Conservation (phyloP, 2,888 invertebrate species). For the Alloplasta piceator region DNA sequence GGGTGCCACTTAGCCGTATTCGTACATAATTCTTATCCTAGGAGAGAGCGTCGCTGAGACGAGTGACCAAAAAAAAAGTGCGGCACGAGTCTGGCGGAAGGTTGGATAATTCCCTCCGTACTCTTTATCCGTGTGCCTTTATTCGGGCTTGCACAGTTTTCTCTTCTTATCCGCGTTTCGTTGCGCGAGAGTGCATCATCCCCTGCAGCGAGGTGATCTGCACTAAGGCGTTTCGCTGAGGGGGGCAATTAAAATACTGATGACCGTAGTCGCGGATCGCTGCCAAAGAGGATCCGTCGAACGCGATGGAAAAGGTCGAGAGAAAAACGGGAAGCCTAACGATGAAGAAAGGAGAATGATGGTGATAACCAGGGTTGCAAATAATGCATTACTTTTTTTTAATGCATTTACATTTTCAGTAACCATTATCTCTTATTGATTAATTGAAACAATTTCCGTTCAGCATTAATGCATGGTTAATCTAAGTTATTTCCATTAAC, state of each 20-base stretch:
- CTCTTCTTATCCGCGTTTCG: conserved; percentile 47
- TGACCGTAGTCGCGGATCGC: conserved; percentile 58
- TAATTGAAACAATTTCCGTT: no score
- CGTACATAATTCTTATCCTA: conserved; percentile 45
- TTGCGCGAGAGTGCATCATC: no score
- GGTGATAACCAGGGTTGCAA: no score
- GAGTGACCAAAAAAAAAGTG: conserved; percentile 30
- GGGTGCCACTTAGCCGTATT: conserved; percentile 48
- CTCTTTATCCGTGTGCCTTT: conserved; percentile 63
- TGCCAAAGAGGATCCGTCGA: conserved; percentile 31
- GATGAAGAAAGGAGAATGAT: neutral
- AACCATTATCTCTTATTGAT: no score
- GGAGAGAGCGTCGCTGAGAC: conserved; percentile 13
- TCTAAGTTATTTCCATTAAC: no score
- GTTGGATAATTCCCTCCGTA: neutral
- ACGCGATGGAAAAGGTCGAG: conserved; percentile 4
- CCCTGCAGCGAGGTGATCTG: no score
- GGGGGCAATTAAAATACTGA: conserved; percentile 73
- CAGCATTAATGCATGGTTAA: no score
- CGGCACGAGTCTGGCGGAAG: conserved; percentile 38
- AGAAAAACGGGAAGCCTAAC: neutral
- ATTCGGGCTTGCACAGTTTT: conserved; percentile 65
- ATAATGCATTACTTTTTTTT: no score
- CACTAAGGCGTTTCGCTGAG: neutral
- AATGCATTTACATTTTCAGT: no score